Evolutionary conservation across 2,113 vertebrate species (phyloP).

Genomic region (Tenebrosternarchus preto): DNA sequence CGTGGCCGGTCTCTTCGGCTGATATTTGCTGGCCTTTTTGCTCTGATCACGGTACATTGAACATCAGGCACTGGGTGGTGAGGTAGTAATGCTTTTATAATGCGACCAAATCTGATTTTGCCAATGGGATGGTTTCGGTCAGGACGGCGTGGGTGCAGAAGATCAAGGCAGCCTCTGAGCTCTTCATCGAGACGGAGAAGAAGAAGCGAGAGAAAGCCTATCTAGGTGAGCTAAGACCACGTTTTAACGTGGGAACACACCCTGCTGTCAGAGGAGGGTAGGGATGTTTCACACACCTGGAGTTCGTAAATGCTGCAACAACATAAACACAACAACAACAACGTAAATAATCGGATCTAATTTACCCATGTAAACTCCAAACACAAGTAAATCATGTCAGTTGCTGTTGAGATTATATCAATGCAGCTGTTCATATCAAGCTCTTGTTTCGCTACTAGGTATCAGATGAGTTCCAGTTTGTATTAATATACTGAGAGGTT

Average conservation of each 20-base stretch:
- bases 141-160: constrained; percentile 99
- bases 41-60: neutral
- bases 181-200: constrained; percentile 99
- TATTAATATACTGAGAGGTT: too few species aligned
- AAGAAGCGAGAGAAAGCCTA: constrained; percentile 99
- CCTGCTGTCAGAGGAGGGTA: too few species aligned
- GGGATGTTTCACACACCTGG: neutral
- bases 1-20: too few species aligned
- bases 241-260: constrained; percentile 1
- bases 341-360: too few species aligned
- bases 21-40: too few species aligned
- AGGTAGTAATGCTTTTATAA: constrained; percentile 2
- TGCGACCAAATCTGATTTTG: constrained; percentile 4
- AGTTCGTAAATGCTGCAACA: neutral
- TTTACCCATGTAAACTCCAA: too few species aligned
- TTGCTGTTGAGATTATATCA: too few species aligned
- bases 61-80: constrained; percentile 11
- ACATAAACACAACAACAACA: neutral
- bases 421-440: too few species aligned
- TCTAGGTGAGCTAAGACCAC: constrained; percentile 78
- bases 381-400: too few species aligned
- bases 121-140: constrained; percentile 13
- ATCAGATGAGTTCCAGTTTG: too few species aligned
- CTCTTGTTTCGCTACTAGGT: too few species aligned
- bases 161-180: constrained; percentile 96